Evolutionary conservation across 30 jellyfish, hydroid and myxozoan species (phyloP).

Genomic region (Aurelia coerulea): DNA sequence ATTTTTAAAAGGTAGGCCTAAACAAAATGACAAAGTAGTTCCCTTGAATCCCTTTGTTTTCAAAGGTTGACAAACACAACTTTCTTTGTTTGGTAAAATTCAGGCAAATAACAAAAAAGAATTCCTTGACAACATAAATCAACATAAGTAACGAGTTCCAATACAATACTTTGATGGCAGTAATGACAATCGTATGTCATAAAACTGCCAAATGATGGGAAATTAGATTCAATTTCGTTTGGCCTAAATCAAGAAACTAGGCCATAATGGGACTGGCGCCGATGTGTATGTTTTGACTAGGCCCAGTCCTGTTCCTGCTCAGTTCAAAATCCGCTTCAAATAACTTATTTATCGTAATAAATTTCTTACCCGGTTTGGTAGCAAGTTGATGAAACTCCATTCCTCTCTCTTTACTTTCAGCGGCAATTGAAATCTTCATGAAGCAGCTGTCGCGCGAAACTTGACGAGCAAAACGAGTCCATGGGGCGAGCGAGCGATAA

Average conservation of each 20-base stretch:
- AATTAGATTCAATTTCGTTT: neutral
- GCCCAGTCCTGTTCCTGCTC: conserved; percentile 44
- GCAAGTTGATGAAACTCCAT: conserved; percentile 56
- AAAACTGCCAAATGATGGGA: neutral
- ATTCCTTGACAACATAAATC: too few species aligned
- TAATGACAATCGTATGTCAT: too few species aligned
- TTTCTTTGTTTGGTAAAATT: too few species aligned
- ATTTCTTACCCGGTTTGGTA: conserved; percentile 47
- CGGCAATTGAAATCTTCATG: conserved; percentile 4
- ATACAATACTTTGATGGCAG: too few species aligned
- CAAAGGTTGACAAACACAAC: too few species aligned
- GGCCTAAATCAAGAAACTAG: neutral
- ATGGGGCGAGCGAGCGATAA: conserved; percentile 17
- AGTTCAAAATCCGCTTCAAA: neutral
- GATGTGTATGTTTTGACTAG: conserved; percentile 59
- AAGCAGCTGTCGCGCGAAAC: conserved; percentile 58
- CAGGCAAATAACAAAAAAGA: too few species aligned
- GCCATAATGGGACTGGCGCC: conserved; percentile 70
- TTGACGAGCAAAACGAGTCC: conserved; percentile 35
- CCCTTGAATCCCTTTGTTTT: too few species aligned
- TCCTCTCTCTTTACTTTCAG: neutral
- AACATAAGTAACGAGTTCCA: too few species aligned
- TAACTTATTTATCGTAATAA: neutral
- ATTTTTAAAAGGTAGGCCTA: too few species aligned
- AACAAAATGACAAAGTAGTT: too few species aligned